These are phyloP conservation scores for Trematomus bernacchii DNA, from an alignment of 2,797 vertebrate genomes.

Conservation along the genomic window DNA sequence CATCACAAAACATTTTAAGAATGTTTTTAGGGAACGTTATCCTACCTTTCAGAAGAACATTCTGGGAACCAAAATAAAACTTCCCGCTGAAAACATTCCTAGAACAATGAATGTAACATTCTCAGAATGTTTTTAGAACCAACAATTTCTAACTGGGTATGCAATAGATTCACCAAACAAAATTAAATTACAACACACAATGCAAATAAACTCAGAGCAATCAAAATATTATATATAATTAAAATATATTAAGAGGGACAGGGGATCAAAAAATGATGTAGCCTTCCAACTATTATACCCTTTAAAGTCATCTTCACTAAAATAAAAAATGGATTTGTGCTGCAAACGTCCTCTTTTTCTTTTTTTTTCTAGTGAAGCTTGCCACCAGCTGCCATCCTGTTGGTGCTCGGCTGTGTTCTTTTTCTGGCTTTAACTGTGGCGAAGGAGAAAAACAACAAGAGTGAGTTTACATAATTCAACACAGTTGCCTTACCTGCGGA, in stretches of 20 bases:
- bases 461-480: neutral
- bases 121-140: too few relatives aligned
- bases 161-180: constrained; percentile 12
- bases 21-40: too few relatives aligned
- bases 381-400: constrained; percentile 64
- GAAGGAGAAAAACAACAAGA: constrained; percentile 7
- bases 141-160: too few relatives aligned
- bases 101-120: too few relatives aligned
- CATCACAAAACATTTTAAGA: too few relatives aligned
- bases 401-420: constrained; percentile 82
- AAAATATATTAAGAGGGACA: constrained; percentile 50
- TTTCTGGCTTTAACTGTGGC: constrained; percentile 82
- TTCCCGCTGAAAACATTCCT: too few relatives aligned
- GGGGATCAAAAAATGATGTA: constrained; percentile 27
- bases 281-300: constrained; percentile 79
- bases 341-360: constrained; percentile 38
- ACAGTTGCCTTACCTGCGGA: neutral
- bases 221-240: constrained; percentile 46
- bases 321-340: constrained; percentile 77
- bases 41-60: too few relatives aligned
- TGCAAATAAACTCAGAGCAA: constrained; percentile 49
- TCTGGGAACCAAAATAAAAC: too few relatives aligned
- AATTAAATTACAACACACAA: constrained; percentile 36
- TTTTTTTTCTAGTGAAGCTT: constrained; percentile 71
- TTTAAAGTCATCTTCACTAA: constrained; percentile 79